Evolutionary conservation across 2,797 vertebrate species (phyloP).

Genomic region (Lagodon rhomboides): DNA sequence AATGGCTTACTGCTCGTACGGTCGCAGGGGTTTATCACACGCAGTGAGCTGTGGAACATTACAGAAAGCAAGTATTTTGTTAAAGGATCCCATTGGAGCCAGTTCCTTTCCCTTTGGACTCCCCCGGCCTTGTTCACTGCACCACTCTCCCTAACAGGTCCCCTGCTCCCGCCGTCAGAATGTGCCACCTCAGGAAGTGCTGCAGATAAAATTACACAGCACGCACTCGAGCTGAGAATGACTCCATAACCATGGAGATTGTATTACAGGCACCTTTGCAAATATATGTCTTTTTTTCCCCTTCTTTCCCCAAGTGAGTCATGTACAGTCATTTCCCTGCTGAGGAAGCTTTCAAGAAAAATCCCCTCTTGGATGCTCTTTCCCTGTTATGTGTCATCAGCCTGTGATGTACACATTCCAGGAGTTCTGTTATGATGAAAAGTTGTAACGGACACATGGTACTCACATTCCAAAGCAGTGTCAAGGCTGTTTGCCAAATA

Average conservation of each 20-base stretch:
- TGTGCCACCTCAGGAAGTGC: slow-evolving; percentile 80
- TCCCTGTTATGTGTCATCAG: slow-evolving; percentile 16
- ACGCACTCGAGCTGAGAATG: slow-evolving; percentile 57
- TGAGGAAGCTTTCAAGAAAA: slow-evolving; percentile 29
- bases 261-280: slow-evolving; percentile 67
- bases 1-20: slow-evolving; percentile 18
- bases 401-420: slow-evolving; percentile 21
- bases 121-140: slow-evolving; percentile 38
- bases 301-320: slow-evolving; percentile 24
- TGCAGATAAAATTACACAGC: slow-evolving; percentile 75
- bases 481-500: no score
- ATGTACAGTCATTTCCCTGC: slow-evolving; percentile 34
- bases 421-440: slow-evolving; percentile 2
- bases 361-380: slow-evolving; percentile 5
- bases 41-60: slow-evolving; percentile 46
- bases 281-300: slow-evolving; percentile 41
- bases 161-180: slow-evolving; percentile 55
- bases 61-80: slow-evolving; percentile 57
- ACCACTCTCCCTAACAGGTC: slow-evolving; percentile 55
- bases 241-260: slow-evolving; percentile 66
- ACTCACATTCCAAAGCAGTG: no score
- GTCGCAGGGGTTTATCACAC: slow-evolving; percentile 54
- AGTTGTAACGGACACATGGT: background rate
- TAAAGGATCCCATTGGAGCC: slow-evolving; percentile 44
- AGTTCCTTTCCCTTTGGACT: slow-evolving; percentile 25